Base-by-base conservation (phyloP, 2,797 vertebrate species). In the Chaetophractus vellerosus region DNA sequence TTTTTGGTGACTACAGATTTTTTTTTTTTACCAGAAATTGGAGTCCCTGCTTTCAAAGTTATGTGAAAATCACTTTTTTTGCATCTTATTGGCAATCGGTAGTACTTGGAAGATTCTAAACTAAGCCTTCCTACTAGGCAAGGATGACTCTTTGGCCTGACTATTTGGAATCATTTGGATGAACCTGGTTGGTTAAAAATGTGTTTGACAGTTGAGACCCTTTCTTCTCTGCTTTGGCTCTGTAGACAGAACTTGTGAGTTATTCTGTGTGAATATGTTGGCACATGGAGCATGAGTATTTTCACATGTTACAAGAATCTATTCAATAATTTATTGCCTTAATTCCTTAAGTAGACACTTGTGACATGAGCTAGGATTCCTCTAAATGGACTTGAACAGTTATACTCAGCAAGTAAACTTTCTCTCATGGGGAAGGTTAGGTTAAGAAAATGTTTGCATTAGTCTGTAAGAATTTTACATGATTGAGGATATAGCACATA, bases 161-260 rank as follows among this genome's bases (percentile, higher is more conserved):
- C 31, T 87, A 6, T 85, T 93, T 95, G 90, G 72, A 96, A 81
- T 95, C 63, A 63, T 93, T 24, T 69, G 88, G 52, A 23, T 82
- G 61, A 93, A 91, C 93, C 50, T 94, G 74, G 50, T 96, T 76
- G 45, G 89, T 93, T 94, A 71, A 80, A 95, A 95, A 91, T 91
- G 74, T 66, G 31, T 87, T 88, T 94, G 89, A 84, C 94, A 91
- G 78, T 80, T 81, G 38, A 93, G 28, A 81, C 52, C n/a, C 36
- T 76, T 48, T 88, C 93, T 55, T 90, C 21, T 72, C 69, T 76
- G 36, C 57, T 33, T 93, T 92, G 85, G 81, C 78, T 88, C 66
- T 52, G 26, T 72, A 88, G 91, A 90, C 9, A 76, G 33, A 87
- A 61, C 55, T 83, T 69, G 50, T 93, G 82, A 91, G 28, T 82